phyloP scores from a whole-genome alignment of 2,113 vertebrate genomes.

The Gallinago undulata region DNA sequence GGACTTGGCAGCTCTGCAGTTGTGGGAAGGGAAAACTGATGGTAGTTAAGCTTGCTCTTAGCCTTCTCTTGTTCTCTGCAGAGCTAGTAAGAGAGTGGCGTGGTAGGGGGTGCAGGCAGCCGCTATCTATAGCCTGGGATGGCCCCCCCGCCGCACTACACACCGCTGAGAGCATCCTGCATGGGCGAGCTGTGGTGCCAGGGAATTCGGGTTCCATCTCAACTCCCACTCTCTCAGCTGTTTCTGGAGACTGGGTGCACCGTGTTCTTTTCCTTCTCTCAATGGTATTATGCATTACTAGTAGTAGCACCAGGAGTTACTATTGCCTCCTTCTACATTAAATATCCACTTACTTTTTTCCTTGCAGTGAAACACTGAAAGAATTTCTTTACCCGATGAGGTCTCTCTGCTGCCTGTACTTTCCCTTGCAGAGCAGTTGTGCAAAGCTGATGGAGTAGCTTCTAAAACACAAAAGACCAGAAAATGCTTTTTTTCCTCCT shows the following conservation, averaged over 20 bases:
- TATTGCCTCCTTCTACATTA: background rate
- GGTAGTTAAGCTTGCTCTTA: background rate
- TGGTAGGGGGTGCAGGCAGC: background rate
- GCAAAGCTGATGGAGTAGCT: background rate
- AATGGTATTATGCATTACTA: conserved; percentile 18
- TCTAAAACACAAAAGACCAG: background rate
- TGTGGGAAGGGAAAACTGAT: conserved; percentile 57
- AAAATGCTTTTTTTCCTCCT: background rate
- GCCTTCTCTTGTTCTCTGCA: conserved; percentile 1
- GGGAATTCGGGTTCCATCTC: conserved; percentile 12
- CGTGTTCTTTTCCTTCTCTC: conserved; percentile 26
- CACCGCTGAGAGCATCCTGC: conserved; percentile 24
- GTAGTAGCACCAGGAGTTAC: conserved; percentile 51
- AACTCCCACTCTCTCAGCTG: conserved; percentile 49
- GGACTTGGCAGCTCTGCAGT: conserved; percentile 43
- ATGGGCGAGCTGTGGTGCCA: background rate
- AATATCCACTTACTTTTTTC: background rate
- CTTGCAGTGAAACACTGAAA: background rate
- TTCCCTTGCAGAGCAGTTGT: background rate
- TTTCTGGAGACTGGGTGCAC: conserved; percentile 33
- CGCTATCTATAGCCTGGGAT: conserved; percentile 31
- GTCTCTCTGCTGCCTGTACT: background rate
- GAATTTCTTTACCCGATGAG: background rate
- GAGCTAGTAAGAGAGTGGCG: conserved; percentile 34
- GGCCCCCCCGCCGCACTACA: background rate